Evolutionary conservation across 2,888 invertebrate species (phyloP).

Genomic region (Napeogenes inachia): DNA sequence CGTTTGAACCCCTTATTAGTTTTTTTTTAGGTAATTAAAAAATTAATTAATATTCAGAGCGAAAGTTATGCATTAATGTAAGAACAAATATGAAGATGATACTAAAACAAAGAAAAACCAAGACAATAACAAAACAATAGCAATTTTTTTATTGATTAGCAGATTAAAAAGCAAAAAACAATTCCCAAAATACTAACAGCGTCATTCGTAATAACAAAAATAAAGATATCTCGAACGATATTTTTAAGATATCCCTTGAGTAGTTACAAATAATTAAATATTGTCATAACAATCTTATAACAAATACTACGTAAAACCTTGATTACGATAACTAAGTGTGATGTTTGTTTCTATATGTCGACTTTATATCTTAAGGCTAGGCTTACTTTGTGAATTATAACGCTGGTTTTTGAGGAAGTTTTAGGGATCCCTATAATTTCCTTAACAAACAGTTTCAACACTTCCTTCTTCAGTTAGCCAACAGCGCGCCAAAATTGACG

Average conservation of each 20-base stretch:
- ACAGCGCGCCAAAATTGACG: conserved; percentile 80
- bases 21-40: not conserved
- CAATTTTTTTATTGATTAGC: too few species aligned
- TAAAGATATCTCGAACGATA: conserved; percentile 1
- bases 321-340: conserved; percentile 9
- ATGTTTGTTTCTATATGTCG: conserved; percentile 6
- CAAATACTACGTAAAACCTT: conserved; percentile 17
- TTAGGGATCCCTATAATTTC: not conserved
- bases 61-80: too few species aligned
- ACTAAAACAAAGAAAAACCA: too few species aligned
- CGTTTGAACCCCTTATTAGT: not conserved
- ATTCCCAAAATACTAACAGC: not conserved
- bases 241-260: not conserved
- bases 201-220: conserved; percentile 3
- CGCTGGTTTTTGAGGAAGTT: too few species aligned
- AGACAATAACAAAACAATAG: too few species aligned
- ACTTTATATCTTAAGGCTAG: conserved; percentile 30
- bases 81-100: too few species aligned
- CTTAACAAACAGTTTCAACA: not conserved
- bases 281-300: not conserved
- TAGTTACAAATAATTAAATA: conserved; percentile 2
- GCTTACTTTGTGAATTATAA: conserved; percentile 32
- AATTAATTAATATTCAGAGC: too few species aligned
- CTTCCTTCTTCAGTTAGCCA: conserved; percentile 68
- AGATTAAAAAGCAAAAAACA: too few species aligned